A percentile compares a stretch with the other conserved stretches of the same genome.
These are phyloP conservation scores for Drosophila persimilis DNA, from an alignment of 1,140 invertebrate genomes.

Conservation along the genomic window DNA sequence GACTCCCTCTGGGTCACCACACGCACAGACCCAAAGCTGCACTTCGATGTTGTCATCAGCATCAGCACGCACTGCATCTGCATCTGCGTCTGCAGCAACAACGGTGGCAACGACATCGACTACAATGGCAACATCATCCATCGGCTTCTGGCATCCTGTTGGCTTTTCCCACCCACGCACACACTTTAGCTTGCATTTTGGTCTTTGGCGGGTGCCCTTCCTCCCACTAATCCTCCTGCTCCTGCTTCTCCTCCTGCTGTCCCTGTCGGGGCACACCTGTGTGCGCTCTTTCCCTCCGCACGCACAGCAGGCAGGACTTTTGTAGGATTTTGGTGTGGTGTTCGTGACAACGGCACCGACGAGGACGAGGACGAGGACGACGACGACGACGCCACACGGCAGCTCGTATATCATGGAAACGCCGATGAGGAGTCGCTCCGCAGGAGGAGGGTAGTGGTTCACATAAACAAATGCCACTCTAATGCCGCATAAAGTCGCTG, in stretches of 20 bases:
- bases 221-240: not conserved
- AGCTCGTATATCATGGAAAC: conserved; percentile 50
- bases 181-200: conserved; percentile 37
- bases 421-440: conserved; percentile 20
- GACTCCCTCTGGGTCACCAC: conserved; percentile 39
- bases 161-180: conserved; percentile 36
- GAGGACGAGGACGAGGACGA: conserved; percentile 2
- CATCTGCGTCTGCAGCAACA: conserved; percentile 7
- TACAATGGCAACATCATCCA: conserved; percentile 52
- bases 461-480: conserved; percentile 79
- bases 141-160: conserved; percentile 35
- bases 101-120: conserved; percentile 40
- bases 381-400: conserved; percentile 11
- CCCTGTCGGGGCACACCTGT: conserved; percentile 12
- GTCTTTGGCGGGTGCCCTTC: conserved; percentile 37
- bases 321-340: conserved; percentile 65
- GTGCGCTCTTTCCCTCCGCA: conserved; percentile 47
- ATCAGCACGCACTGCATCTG: conserved; percentile 21
- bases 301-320: conserved; percentile 69
- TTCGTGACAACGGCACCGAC: conserved; percentile 57
- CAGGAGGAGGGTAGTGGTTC: conserved; percentile 39
- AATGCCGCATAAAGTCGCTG: conserved; percentile 72
- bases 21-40: conserved; percentile 20
- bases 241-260: not conserved
- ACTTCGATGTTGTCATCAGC: conserved; percentile 42